A percentile compares a stretch with the other conserved stretches of the same genome.
Evolutionary conservation across 2,888 invertebrate genomes (phyloP).

Genomic region (Pollenia griseotomentosa): DNA sequence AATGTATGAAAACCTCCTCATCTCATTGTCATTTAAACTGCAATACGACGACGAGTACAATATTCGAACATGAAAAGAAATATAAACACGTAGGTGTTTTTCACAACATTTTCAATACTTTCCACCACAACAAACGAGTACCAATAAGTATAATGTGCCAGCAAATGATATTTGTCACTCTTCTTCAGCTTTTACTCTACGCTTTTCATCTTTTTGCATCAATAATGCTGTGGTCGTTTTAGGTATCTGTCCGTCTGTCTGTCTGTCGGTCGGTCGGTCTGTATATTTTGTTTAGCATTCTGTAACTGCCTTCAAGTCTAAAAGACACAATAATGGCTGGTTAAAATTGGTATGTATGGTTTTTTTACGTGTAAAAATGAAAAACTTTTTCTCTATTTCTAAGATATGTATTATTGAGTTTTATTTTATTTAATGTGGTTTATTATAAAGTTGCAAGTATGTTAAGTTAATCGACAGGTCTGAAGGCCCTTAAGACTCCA

Average conservation of each 20-base stretch:
- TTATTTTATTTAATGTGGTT: slow-evolving; percentile 38
- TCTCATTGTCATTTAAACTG: slow-evolving; percentile 56
- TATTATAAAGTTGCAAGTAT: not conserved
- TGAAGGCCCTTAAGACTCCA: no score
- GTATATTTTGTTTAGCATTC: slow-evolving; percentile 42
- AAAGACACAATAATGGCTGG: slow-evolving; percentile 42
- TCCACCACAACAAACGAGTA: not conserved
- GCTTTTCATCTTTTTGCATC: slow-evolving; percentile 22
- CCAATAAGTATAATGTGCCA: slow-evolving; percentile 42
- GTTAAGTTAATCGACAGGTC: not conserved
- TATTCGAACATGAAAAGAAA: slow-evolving; percentile 54
- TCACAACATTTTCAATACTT: slow-evolving; percentile 68
- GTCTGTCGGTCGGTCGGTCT: no score
- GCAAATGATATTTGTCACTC: slow-evolving; percentile 73
- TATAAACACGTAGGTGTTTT: slow-evolving; percentile 72
- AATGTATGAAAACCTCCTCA: slow-evolving; percentile 28
- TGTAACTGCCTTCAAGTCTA: slow-evolving; percentile 37
- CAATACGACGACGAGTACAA: not conserved
- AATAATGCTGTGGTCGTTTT: slow-evolving; percentile 43
- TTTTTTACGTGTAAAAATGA: slow-evolving; percentile 68
- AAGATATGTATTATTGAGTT: slow-evolving; percentile 1
- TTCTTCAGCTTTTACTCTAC: slow-evolving; percentile 46
- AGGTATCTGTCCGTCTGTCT: not conserved
- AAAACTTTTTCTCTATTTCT: slow-evolving; percentile 44
- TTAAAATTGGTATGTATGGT: slow-evolving; percentile 52